Percentiles rank a stretch among this genome's conserved stretches.
phyloP scores from a whole-genome alignment of 92 coral and sea anemone genomes.

The Virgularia gustaviana region DNA sequence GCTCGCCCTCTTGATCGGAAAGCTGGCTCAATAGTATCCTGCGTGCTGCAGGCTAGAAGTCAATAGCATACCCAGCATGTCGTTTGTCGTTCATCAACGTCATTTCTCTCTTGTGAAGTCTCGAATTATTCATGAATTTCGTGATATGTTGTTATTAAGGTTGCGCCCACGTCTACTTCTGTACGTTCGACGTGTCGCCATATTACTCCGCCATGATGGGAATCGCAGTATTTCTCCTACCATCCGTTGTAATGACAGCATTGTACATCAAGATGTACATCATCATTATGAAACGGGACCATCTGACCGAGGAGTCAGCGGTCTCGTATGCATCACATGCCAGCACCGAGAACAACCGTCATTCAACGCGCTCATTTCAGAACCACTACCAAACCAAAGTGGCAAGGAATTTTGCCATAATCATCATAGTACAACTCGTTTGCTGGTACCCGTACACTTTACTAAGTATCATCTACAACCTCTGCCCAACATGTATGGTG shows the following conservation, averaged over 20 bases:
- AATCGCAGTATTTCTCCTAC: background rate
- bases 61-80: too few species aligned
- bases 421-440: constrained; percentile 6
- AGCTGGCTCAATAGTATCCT: too few species aligned
- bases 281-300: background rate
- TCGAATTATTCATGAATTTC: too few species aligned
- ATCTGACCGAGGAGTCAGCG: background rate
- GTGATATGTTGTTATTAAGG: too few species aligned
- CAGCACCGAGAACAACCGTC: background rate
- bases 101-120: too few species aligned
- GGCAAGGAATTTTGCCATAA: constrained; percentile 11
- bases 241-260: constrained; percentile 16
- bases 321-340: background rate
- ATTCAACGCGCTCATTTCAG: background rate
- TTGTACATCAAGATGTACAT: constrained; percentile 13
- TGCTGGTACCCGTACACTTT: constrained; percentile 33
- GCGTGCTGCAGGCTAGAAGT: too few species aligned
- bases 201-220: constrained; percentile 2
- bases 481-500: background rate
- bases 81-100: too few species aligned
- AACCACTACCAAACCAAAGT: constrained; percentile 6
- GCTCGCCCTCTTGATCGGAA: too few species aligned
- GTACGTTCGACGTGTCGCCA: constrained; percentile 15
- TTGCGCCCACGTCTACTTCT: constrained; percentile 9
- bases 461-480: background rate